Base-by-base conservation (phyloP, 2,888 invertebrate species). In the Eulithis prunata region DNA sequence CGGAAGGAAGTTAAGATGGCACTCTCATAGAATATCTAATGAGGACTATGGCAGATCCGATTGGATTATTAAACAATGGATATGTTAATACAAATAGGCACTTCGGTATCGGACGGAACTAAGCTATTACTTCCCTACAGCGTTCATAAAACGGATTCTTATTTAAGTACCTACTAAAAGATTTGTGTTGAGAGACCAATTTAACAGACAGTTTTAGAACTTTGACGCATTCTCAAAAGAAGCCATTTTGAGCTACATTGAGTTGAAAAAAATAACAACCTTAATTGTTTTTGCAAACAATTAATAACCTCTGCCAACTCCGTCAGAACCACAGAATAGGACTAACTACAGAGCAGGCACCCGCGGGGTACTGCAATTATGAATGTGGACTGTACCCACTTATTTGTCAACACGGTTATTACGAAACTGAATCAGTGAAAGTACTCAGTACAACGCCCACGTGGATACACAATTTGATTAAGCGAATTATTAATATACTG, bases 401-500 rank as follows among this genome's bases (percentile, higher is more conserved):
- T 62, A 52, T 52, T 60, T 57, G 56, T 63, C 60, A 64, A 63
- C 54, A 51, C 51, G 41, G 55, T 57, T 64, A 68, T 71, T 71
- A 73, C 72, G 74, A 73, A 75, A 72, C 60, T 72, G 69, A 73
- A 67, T 60, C 64, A 75, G 84, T 78, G 85, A 85, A 86, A 86
- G 85, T 78, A 59, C 62, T 71, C 61, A 64, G 59, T 64, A 66
- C 56, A 54, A 62, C 79, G 74, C 82, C 83, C 76, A 83, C 83
- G 73, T 67, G 68, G 69, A 62, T 77, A 66, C 60, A 74, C 74
- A 73, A 71, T 75, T 78, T 66, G 68, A 72, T 74, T 84, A 78
- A 79, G 76, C 74, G 71, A 76, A 70, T 71, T 77, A 79, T 79
- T 81, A 79, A 83, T 82, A 63, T 78, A 78, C 70, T 78, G 77